phyloP scores from a whole-genome alignment of 2,797 vertebrate genomes.

The Leptodactylus fallax region DNA sequence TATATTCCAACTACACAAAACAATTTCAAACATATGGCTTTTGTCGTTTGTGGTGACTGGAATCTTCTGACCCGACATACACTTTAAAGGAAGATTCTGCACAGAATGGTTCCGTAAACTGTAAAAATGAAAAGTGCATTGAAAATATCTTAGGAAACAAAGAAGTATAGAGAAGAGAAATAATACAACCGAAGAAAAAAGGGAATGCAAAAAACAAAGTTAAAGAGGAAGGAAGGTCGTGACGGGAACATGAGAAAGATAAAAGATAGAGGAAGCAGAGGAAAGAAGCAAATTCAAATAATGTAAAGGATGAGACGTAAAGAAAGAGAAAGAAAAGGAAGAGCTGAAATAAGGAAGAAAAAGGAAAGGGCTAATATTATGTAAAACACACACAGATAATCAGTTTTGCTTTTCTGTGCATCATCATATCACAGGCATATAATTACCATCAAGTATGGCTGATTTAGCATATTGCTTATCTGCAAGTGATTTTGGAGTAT shows the following conservation, averaged over 20 bases:
- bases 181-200: background rate
- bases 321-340: background rate
- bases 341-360: background rate
- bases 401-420: slow-evolving; percentile 50
- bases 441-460: slow-evolving; percentile 57
- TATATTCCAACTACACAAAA: background rate
- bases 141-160: background rate
- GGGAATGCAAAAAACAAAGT: background rate
- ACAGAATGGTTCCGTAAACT: slow-evolving; percentile 6
- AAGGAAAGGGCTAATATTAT: slow-evolving; percentile 1
- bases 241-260: background rate
- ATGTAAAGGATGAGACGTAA: background rate
- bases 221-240: background rate
- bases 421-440: slow-evolving; percentile 47
- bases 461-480: slow-evolving; percentile 58
- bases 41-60: background rate
- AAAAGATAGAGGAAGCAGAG: background rate
- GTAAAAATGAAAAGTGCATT: background rate
- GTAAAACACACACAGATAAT: slow-evolving; percentile 18
- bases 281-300: background rate
- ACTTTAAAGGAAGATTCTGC: slow-evolving; percentile 22
- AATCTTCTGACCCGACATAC: background rate
- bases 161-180: background rate
- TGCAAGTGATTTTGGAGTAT: slow-evolving; percentile 55
- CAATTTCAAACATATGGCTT: background rate